Evolutionary conservation across 1,140 invertebrate genomes (phyloP).

Genomic region (Reticulitermes speratus): DNA sequence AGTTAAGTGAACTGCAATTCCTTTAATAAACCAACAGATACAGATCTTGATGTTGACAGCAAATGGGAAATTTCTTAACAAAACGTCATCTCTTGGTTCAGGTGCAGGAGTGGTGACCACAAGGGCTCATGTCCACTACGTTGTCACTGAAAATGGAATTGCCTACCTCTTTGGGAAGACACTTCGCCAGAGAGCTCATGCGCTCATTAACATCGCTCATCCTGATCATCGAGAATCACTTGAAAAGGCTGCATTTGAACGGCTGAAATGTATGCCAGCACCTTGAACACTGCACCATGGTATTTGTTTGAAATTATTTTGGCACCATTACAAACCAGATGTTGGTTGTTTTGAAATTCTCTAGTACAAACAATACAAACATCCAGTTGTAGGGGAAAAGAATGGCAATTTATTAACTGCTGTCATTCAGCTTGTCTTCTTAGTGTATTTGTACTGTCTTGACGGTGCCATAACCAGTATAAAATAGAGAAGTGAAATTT

Average conservation of each 20-base stretch:
- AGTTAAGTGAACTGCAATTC: too few relatives aligned
- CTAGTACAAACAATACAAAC: not conserved
- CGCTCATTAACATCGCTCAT: slow-evolving; percentile 86
- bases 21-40: too few relatives aligned
- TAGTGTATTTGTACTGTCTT: not conserved
- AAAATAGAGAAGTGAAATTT: not conserved
- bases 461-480: not conserved
- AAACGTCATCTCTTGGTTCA: slow-evolving; percentile 43
- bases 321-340: not conserved
- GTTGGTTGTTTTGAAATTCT: not conserved
- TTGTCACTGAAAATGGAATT: slow-evolving; percentile 92
- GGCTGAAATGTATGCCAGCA: slow-evolving; percentile 84
- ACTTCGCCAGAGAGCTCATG: slow-evolving; percentile 82
- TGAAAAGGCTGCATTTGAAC: slow-evolving; percentile 86
- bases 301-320: not conserved
- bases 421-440: not conserved
- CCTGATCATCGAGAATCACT: slow-evolving; percentile 82
- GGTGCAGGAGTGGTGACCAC: slow-evolving; percentile 93
- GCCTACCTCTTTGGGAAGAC: slow-evolving; percentile 88
- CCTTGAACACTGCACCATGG: slow-evolving; percentile 44
- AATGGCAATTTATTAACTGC: slow-evolving; percentile 6
- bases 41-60: too few relatives aligned
- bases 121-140: slow-evolving; percentile 87
- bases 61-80: not conserved
- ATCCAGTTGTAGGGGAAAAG: not conserved